Evolutionary conservation across 2,113 vertebrate species (phyloP).

Genomic region (Varanus komodoensis): DNA sequence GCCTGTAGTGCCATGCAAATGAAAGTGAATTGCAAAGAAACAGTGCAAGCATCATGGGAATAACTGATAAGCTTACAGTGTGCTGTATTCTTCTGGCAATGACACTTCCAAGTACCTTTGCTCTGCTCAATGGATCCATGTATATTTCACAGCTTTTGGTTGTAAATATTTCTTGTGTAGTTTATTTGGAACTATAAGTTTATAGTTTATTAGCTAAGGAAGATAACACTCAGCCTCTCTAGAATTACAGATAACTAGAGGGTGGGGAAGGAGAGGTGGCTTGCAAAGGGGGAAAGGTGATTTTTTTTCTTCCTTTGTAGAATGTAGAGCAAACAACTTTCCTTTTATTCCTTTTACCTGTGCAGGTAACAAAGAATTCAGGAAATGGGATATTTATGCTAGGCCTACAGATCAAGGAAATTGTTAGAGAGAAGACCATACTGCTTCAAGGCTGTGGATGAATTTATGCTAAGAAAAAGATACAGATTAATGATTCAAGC

Average conservation of each 20-base stretch:
- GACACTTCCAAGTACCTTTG: background rate
- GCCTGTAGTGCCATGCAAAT: background rate
- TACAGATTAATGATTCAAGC: background rate
- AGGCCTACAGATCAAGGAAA: background rate
- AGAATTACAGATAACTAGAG: background rate
- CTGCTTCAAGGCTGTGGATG: background rate
- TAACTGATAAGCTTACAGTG: conserved; percentile 4
- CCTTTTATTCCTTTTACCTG: background rate
- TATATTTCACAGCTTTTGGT: background rate
- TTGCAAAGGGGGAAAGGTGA: background rate
- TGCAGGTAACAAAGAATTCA: too few species aligned
- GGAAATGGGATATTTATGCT: background rate
- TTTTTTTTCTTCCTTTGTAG: background rate
- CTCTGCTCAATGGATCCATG: background rate
- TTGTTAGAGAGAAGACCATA: background rate
- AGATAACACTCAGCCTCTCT: background rate
- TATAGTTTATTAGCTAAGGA: background rate
- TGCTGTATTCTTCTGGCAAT: conserved; percentile 1
- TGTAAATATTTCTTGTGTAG: background rate
- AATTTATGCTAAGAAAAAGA: background rate
- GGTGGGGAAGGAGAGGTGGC: too few species aligned
- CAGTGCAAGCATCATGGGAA: background rate
- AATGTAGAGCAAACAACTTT: background rate
- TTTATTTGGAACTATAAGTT: background rate
- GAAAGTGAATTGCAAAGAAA: background rate